Evolutionary conservation across 1,140 invertebrate genomes (phyloP).

Genomic region (Vanessa tameamea): DNA sequence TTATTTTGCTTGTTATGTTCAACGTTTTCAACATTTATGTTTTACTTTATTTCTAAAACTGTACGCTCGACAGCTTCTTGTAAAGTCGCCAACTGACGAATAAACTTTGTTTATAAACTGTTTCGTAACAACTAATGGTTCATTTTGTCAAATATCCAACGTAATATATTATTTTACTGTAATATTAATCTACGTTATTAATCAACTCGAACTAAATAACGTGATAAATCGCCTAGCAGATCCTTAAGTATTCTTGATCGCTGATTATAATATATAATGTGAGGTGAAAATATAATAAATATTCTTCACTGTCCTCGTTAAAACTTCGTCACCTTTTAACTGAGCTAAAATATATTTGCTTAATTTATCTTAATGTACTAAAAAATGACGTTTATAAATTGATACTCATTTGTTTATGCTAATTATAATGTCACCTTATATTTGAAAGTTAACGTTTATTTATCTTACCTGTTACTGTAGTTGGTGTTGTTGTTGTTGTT

Average conservation of each 20-base stretch:
- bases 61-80: constrained; percentile 39
- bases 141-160: constrained; percentile 58
- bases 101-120: constrained; percentile 53
- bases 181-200: constrained; percentile 60
- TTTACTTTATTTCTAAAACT: constrained; percentile 39
- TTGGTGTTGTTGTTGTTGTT: too few species aligned
- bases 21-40: constrained; percentile 26
- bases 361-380: background rate
- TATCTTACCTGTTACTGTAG: too few species aligned
- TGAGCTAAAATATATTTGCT: background rate
- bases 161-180: constrained; percentile 1
- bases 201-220: constrained; percentile 53
- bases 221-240: constrained; percentile 52
- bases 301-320: background rate
- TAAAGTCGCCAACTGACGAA: constrained; percentile 48
- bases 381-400: background rate
- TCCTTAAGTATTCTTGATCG: background rate
- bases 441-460: too few species aligned
- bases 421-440: background rate
- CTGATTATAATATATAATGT: background rate
- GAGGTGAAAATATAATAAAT: too few species aligned
- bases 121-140: constrained; percentile 63
- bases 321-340: background rate
- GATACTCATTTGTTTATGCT: background rate
- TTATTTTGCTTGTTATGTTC: constrained; percentile 40